A percentile compares a stretch with the other conserved stretches of the same genome.
Evolutionary conservation across 2,888 invertebrate genomes (phyloP).

Genomic region (Mongoloraphidia duomilia): DNA sequence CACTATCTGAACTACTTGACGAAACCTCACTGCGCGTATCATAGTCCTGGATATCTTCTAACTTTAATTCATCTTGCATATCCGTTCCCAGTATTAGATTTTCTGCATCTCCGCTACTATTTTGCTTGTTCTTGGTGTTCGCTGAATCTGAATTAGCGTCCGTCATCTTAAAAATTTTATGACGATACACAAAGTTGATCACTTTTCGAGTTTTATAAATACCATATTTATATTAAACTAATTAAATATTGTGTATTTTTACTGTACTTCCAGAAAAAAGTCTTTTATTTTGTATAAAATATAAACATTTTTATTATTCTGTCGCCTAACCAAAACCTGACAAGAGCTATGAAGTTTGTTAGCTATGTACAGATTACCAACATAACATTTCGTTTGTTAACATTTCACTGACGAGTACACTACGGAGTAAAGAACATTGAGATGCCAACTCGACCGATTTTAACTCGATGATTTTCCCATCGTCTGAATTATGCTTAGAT

Average conservation of each 20-base stretch:
- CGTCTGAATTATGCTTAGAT: background rate
- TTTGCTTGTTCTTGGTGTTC: constrained; percentile 11
- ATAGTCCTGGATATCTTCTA: constrained; percentile 58
- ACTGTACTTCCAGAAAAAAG: too few species aligned
- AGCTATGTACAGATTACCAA: background rate
- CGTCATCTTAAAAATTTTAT: constrained; percentile 1
- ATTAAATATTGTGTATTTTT: too few species aligned
- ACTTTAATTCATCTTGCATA: constrained; percentile 66
- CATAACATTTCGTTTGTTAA: background rate
- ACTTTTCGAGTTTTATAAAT: too few species aligned
- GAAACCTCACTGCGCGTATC: constrained; percentile 84
- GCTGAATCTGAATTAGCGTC: constrained; percentile 3
- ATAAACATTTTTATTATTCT: background rate
- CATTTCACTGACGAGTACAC: background rate
- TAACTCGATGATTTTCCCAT: background rate
- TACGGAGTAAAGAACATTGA: too few species aligned
- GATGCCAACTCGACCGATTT: background rate
- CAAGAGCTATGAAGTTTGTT: constrained; percentile 3
- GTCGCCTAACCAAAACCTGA: constrained; percentile 6
- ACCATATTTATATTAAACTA: too few species aligned
- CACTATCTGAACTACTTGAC: constrained; percentile 57
- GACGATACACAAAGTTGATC: too few species aligned
- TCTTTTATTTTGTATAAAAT: background rate
- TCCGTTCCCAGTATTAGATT: constrained; percentile 34
- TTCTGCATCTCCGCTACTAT: constrained; percentile 29